These are phyloP conservation scores for Benthosema pterotum DNA, from an alignment of 2,797 vertebrate genomes.

Conservation along the genomic window DNA sequence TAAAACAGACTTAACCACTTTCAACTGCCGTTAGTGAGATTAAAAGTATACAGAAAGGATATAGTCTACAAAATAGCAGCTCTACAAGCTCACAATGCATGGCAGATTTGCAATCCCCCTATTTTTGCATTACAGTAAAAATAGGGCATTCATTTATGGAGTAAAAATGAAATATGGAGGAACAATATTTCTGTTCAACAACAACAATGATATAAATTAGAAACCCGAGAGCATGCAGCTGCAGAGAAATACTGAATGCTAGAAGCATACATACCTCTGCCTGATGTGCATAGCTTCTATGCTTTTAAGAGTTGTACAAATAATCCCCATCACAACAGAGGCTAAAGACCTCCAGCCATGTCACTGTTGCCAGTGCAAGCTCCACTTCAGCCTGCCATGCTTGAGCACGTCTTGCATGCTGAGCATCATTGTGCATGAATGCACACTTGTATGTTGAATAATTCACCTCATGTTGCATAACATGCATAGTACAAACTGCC, in stretches of 20 bases:
- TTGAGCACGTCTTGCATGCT: conserved; percentile 52
- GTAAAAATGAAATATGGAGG: too few relatives aligned
- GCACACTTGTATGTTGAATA: conserved; percentile 63
- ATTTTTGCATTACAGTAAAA: too few relatives aligned
- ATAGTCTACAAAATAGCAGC: too few relatives aligned
- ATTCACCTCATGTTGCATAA: conserved; percentile 65
- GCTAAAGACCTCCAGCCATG: conserved; percentile 28
- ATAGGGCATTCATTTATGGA: too few relatives aligned
- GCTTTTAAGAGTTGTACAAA: background rate
- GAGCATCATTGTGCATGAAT: conserved; percentile 61
- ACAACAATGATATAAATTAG: too few relatives aligned
- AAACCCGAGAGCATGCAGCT: too few relatives aligned
- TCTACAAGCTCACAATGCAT: too few relatives aligned
- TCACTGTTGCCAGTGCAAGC: conserved; percentile 28
- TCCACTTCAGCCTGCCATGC: conserved; percentile 44
- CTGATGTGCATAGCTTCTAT: background rate
- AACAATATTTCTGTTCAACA: too few relatives aligned
- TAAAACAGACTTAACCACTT: too few relatives aligned
- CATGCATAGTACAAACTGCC: conserved; percentile 38
- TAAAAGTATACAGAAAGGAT: too few relatives aligned
- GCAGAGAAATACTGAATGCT: background rate
- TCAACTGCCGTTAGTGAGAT: too few relatives aligned
- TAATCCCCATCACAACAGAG: conserved; percentile 27
- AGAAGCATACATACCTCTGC: conserved; percentile 3
- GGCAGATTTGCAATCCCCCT: too few relatives aligned